Evolutionary conservation across 2,113 vertebrate species (phyloP).

Genomic region (Coracopsis vasa): DNA sequence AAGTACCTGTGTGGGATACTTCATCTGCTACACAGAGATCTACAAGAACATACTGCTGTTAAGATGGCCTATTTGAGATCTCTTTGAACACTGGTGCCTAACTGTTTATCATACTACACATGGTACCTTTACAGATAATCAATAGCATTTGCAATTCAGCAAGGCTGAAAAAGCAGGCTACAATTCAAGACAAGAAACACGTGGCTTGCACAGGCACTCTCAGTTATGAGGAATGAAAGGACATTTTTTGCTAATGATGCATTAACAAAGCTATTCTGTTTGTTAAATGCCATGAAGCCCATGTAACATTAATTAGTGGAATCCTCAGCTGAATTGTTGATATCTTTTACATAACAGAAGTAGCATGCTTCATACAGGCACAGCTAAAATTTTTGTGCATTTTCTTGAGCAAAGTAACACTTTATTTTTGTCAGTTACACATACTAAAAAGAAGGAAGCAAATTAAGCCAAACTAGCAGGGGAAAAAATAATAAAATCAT

Average conservation of each 20-base stretch:
- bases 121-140: background rate
- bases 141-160: background rate
- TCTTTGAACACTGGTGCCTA: background rate
- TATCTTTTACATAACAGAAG: background rate
- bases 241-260: background rate
- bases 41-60: background rate
- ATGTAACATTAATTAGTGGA: background rate
- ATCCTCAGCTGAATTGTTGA: background rate
- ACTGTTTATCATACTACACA: background rate
- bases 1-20: background rate
- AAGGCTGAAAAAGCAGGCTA: background rate
- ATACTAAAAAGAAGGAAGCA: background rate
- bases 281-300: background rate
- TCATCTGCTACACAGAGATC: background rate
- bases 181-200: background rate
- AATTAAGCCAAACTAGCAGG: background rate
- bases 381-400: background rate
- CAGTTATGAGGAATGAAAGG: background rate
- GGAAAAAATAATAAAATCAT: background rate
- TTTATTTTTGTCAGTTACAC: background rate
- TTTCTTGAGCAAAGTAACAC: background rate
- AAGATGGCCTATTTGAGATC: background rate
- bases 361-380: background rate
- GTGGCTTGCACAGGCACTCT: background rate
- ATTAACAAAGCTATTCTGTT: background rate